Evolutionary conservation across 2,113 vertebrate species (phyloP), one percentile per base, ranked within the genome.

Genomic region (Pelmatolapia mariae): DNA sequence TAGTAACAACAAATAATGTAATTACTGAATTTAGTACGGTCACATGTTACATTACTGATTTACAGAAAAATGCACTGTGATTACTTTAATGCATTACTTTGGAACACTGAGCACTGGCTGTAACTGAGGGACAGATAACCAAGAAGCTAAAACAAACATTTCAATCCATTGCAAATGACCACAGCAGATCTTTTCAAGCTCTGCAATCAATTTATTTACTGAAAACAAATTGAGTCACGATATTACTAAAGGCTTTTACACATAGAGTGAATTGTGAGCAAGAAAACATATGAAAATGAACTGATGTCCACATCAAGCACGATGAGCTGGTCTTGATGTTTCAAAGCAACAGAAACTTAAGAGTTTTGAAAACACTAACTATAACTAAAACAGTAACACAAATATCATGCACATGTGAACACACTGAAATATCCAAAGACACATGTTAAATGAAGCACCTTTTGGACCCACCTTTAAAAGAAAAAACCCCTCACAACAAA

Each of bases 1-100:
- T 29, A 59, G 8, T 3, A 15, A 57, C 54, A 57, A 26, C 0
- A 57, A 29, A 59, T 59, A 59, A 29, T 59, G 24, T 29, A 0
- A 59, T 59, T 29, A 29, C 4, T 59, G 24, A 59, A 29, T 57
- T 57, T 29, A 29, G 24, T 57, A 57, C 4, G 4, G 24, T 57
- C 24, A 57, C 24, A 57, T 57, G 24, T 16, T 57, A 57, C 56
- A 57, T 59, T 29, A 1, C 13, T 59, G 1, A 16, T 59, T 29
- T 29, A 59, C 56, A 59, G 3, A 29, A 57, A 57, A 57, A 26
- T 0, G 54, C 2, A 57, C 22, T 15, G 54, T 57, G 24, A 57
- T 57, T 57, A 57, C 7, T 57, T 57, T 3, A 0, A 57, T 19
- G 50, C 8, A n/a, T 59, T 59, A 29, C 56, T 59, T 29, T 29